phyloP scores from a whole-genome alignment of 2,797 vertebrate species.

The Fringilla coelebs region DNA sequence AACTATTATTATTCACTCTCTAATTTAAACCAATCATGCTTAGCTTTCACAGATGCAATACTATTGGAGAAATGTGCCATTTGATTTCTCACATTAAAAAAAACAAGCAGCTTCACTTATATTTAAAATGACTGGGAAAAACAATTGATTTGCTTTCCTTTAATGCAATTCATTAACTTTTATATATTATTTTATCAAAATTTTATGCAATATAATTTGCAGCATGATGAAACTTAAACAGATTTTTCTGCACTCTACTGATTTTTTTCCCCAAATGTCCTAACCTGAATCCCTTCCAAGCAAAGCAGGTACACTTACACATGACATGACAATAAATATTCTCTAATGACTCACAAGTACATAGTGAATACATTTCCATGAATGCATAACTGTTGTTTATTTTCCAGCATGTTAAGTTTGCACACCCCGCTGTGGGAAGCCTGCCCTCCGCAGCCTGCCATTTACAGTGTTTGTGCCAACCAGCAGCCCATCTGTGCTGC shows the following conservation, averaged over 20 bases:
- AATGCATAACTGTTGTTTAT: background rate
- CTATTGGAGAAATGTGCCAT: constrained; percentile 19
- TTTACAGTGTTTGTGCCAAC: background rate
- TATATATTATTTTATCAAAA: background rate
- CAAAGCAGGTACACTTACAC: background rate
- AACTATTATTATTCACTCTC: background rate
- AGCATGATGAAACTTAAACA: constrained; percentile 1
- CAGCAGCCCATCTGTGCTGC: background rate
- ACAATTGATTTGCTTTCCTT: constrained; percentile 47
- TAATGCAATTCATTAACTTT: background rate
- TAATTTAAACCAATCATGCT: constrained; percentile 36
- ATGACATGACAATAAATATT: background rate
- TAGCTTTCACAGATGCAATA: constrained; percentile 26
- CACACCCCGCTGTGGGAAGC: background rate
- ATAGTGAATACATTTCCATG: background rate
- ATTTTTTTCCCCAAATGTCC: background rate
- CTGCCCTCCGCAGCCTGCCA: background rate
- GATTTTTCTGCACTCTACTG: background rate
- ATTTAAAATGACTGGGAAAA: constrained; percentile 32
- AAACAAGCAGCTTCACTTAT: background rate
- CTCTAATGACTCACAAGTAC: background rate
- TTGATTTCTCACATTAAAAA: background rate
- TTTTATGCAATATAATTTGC: background rate
- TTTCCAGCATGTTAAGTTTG: background rate
- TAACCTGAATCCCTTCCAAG: background rate